Conservation (phyloP, 2,113 vertebrate genomes). For the Aphyosemion australe region DNA sequence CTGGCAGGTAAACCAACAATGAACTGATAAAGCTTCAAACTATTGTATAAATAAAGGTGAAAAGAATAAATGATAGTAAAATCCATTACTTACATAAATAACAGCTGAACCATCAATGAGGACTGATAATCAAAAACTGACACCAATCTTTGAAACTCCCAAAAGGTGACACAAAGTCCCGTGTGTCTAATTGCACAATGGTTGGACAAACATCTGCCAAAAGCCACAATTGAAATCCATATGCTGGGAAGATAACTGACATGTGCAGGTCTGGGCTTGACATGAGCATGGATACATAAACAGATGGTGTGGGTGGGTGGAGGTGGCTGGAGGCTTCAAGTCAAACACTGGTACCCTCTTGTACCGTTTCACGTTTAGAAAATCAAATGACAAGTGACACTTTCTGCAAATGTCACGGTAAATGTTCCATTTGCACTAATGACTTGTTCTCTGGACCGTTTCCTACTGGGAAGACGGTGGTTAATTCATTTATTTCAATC, state of each 20-base stretch:
- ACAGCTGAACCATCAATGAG: slow-evolving; percentile 40
- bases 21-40: no score
- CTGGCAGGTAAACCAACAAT: no score
- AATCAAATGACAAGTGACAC: slow-evolving; percentile 25
- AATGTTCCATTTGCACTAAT: no score
- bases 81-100: no score
- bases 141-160: slow-evolving; percentile 57
- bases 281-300: slow-evolving; percentile 69
- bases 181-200: slow-evolving; percentile 45
- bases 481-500: no score
- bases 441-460: no score
- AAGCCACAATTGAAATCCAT: slow-evolving; percentile 78
- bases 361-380: slow-evolving; percentile 50
- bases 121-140: slow-evolving; percentile 62
- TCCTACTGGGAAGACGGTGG: no score
- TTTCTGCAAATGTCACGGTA: slow-evolving; percentile 21
- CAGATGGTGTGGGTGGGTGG: slow-evolving; percentile 62
- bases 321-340: slow-evolving; percentile 64
- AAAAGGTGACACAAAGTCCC: slow-evolving; percentile 56
- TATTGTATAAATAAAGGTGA: no score
- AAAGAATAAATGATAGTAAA: no score
- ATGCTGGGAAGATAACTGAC: slow-evolving; percentile 75
- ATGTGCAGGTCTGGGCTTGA: slow-evolving; percentile 76
- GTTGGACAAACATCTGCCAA: slow-evolving; percentile 74
- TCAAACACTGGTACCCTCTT: slow-evolving; percentile 31